Evolutionary conservation across 2,113 vertebrate genomes (phyloP), one percentile per base, ranked within the genome.

Genomic region (Scomber scombrus): DNA sequence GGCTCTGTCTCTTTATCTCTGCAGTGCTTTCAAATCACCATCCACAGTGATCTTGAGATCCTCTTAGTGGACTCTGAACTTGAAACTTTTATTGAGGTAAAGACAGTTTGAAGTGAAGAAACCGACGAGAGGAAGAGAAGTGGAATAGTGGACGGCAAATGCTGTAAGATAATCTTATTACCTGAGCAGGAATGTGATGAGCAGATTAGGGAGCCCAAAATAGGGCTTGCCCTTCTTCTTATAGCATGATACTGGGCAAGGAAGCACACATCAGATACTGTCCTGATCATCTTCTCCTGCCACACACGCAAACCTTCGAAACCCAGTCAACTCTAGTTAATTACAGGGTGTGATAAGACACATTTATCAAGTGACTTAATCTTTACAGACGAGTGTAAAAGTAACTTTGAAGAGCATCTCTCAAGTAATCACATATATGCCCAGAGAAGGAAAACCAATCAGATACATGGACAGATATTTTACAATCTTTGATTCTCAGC

Each of bases 201-300:
- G 54, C 60, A 93, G 93, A 93, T 93, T 93, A 94, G 58, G 49
- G 56, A 84, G 69, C 92, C 80, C 45, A 82, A 90, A 93, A 91
- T 92, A 93, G 90, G 78, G 29, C 34, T 3, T 57, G 64, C 45
- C 87, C 85, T 87, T 89, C 82, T 77, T 64, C 52, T 80, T 73
- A 75, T 73, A 57, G 63, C 65, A 13, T 71, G 84, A 88, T 80
- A 55, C 66, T 14, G 54, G n/a, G 54, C 51, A 61, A 55, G 54
- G 76, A 40, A 47, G 71, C 62, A 12, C 65, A 73, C 52, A 55
- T 87, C 85, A 40, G 71, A 63, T 49, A 60, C 71, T 51, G 52
- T 40, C 51, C 43, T 5, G 1, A n/a, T 66, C 67, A 21, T 61
- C 67, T 50, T 66, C 62, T 11, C 54, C 14, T 8, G 2, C 70